Conservation (phyloP, 1,140 invertebrate genomes). For the Apis florea region DNA sequence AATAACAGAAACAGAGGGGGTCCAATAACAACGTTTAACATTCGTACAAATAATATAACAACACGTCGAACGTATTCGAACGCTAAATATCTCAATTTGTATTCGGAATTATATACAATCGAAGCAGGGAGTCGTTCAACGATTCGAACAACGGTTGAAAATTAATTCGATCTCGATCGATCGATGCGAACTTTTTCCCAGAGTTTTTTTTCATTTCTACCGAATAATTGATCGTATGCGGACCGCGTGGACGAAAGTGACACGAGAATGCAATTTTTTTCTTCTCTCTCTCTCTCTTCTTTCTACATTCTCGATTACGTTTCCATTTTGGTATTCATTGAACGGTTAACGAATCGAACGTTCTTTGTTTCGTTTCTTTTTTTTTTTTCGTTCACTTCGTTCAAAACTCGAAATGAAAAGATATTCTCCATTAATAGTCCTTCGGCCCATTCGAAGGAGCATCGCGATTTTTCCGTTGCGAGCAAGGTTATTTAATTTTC, state of each 20-base stretch:
- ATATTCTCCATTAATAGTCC: neutral
- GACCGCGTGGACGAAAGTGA: neutral
- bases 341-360: neutral
- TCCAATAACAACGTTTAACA: neutral
- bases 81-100: conserved; percentile 42
- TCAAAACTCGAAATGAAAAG: neutral
- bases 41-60: conserved; percentile 18
- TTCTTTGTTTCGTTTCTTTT: neutral
- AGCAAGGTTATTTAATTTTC: neutral
- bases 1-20: too few species aligned
- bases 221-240: neutral
- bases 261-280: neutral
- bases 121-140: neutral
- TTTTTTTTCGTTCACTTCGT: too few species aligned
- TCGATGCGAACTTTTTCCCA: neutral
- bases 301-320: neutral
- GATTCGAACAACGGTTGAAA: neutral
- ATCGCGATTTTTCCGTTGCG: neutral
- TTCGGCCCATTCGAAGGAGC: neutral
- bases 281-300: neutral
- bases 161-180: neutral
- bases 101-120: conserved; percentile 35
- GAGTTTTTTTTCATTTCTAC: neutral
- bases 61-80: conserved; percentile 14
- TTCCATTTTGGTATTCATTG: neutral